A percentile compares a stretch with the other conserved stretches of the same genome.
Evolutionary conservation across 2,797 vertebrate genomes (phyloP).

Genomic region (Bovichtus diacanthus): DNA sequence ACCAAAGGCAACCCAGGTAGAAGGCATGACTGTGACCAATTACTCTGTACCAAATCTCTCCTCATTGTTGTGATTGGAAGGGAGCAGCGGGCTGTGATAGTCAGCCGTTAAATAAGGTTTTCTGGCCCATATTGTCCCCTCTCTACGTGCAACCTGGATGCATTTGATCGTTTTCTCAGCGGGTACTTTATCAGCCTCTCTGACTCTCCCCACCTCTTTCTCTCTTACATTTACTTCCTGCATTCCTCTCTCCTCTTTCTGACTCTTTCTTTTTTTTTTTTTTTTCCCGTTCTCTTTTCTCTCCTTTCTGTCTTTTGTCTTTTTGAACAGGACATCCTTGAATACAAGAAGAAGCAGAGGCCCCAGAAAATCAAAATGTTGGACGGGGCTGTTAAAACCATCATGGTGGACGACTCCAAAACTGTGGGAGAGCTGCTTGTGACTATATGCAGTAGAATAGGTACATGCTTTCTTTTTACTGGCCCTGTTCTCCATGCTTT

Average conservation of each 20-base stretch:
- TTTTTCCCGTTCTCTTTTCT: slow-evolving; percentile 6
- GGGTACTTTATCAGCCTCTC: slow-evolving; percentile 8
- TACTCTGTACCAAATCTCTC: slow-evolving; percentile 69
- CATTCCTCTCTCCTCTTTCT: slow-evolving; percentile 14
- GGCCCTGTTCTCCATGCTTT: neutral
- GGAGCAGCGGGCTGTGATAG: slow-evolving; percentile 64
- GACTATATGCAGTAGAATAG: slow-evolving; percentile 98
- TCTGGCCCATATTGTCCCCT: slow-evolving; percentile 63
- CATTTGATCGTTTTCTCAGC: slow-evolving; percentile 63
- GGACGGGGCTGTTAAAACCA: slow-evolving; percentile 96
- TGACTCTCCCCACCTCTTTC: neutral
- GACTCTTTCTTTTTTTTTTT: neutral
- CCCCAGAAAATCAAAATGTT: slow-evolving; percentile 99
- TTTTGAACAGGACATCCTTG: slow-evolving; percentile 91
- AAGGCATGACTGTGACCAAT: slow-evolving; percentile 78
- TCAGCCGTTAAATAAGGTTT: slow-evolving; percentile 78
- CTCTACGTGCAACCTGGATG: slow-evolving; percentile 50
- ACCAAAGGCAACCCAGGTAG: slow-evolving; percentile 71
- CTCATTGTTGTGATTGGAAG: slow-evolving; percentile 67
- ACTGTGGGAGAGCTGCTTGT: slow-evolving; percentile 97
- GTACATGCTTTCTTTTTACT: slow-evolving; percentile 68
- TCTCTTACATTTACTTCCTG: slow-evolving; percentile 9
- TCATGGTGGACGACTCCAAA: slow-evolving; percentile 99
- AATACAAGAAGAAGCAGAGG: slow-evolving; percentile 99
- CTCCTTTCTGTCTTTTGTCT: slow-evolving; percentile 26